Evolutionary conservation across 2,888 invertebrate species (phyloP).

Genomic region (Drosophila ezoana): DNA sequence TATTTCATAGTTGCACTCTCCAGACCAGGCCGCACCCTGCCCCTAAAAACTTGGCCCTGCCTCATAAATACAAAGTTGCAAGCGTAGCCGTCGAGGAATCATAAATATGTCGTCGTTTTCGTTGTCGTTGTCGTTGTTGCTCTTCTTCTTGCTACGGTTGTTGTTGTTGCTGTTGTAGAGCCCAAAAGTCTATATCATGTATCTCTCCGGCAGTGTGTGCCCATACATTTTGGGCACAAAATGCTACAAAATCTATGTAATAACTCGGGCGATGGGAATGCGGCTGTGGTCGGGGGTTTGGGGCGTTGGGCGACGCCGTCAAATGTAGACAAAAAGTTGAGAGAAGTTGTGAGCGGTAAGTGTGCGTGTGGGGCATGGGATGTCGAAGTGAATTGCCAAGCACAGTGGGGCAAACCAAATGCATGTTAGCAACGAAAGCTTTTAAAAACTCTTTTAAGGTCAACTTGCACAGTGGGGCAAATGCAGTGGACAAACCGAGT

Average conservation of each 20-base stretch:
- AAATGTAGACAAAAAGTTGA: slow-evolving; percentile 55
- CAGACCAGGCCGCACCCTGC: slow-evolving; percentile 19
- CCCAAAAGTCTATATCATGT: slow-evolving; percentile 64
- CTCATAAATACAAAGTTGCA: slow-evolving; percentile 60
- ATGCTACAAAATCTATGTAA: slow-evolving; percentile 77
- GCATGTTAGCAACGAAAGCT: not conserved
- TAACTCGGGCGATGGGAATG: slow-evolving; percentile 50
- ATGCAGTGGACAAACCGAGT: too few species aligned
- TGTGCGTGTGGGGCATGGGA: slow-evolving; percentile 5
- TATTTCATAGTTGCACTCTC: slow-evolving; percentile 78
- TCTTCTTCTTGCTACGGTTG: slow-evolving; percentile 1
- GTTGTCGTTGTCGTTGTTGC: slow-evolving; percentile 30
- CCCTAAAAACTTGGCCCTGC: slow-evolving; percentile 16
- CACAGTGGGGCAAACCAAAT: slow-evolving; percentile 33
- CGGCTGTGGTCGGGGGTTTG: slow-evolving; percentile 8
- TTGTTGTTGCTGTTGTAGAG: slow-evolving; percentile 7
- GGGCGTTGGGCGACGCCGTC: slow-evolving; percentile 27
- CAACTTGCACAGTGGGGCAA: too few species aligned
- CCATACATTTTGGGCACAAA: slow-evolving; percentile 72
- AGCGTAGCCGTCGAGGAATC: slow-evolving; percentile 54
- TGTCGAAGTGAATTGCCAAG: slow-evolving; percentile 31
- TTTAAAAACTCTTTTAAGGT: not conserved
- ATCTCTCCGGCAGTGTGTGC: slow-evolving; percentile 45
- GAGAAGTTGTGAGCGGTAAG: slow-evolving; percentile 16
- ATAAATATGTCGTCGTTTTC: slow-evolving; percentile 74